phyloP scores from a whole-genome alignment of 1,140 invertebrate species.

The Anthonomus grandis region DNA sequence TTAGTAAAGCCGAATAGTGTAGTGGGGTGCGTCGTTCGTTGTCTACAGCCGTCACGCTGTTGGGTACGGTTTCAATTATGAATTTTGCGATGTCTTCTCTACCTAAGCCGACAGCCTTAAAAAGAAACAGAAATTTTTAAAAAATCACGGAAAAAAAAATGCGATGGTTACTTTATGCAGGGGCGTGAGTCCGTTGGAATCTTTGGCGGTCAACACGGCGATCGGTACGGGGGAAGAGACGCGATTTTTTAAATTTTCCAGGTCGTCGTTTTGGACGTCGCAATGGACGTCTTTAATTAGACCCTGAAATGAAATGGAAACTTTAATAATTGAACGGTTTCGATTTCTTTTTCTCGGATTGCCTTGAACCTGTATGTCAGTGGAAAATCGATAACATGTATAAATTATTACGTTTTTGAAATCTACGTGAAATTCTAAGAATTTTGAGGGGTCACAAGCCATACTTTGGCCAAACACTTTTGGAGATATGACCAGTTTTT shows the following conservation, averaged over 20 bases:
- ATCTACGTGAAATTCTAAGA: too few relatives aligned
- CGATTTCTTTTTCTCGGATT: too few relatives aligned
- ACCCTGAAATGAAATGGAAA: constrained; percentile 65
- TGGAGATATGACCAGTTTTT: too few relatives aligned
- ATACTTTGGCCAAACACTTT: too few relatives aligned
- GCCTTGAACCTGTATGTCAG: too few relatives aligned
- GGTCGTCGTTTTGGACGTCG: constrained; percentile 70
- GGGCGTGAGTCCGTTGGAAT: constrained; percentile 73
- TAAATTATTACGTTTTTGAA: too few relatives aligned
- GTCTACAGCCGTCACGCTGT: constrained; percentile 65
- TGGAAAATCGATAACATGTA: too few relatives aligned
- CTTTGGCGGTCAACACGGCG: constrained; percentile 73
- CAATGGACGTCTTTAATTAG: constrained; percentile 78
- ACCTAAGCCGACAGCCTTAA: constrained; percentile 76
- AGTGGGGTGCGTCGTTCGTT: constrained; percentile 84
- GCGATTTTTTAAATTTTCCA: constrained; percentile 65
- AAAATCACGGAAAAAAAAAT: not conserved
- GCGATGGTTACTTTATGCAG: constrained; percentile 69
- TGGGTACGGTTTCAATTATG: constrained; percentile 68
- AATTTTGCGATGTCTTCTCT: constrained; percentile 68
- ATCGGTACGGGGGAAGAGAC: constrained; percentile 67
- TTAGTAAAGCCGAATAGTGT: constrained; percentile 81
- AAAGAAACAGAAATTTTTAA: not conserved
- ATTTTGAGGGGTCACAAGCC: too few relatives aligned
- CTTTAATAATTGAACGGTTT: too few relatives aligned